phyloP scores from a whole-genome alignment of 2,797 vertebrate species.

The Crocodylus rhombifer region DNA sequence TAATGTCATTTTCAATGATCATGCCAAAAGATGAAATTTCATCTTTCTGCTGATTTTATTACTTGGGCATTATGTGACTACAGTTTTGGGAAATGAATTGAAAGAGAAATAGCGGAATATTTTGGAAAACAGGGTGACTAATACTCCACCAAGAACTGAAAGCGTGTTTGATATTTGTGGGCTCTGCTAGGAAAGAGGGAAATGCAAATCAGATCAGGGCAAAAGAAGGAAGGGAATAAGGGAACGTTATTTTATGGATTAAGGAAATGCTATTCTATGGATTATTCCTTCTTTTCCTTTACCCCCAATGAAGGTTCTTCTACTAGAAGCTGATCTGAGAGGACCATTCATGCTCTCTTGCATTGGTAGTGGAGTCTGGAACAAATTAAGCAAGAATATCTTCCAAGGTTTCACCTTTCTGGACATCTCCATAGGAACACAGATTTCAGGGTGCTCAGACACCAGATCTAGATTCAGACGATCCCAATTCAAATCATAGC shows the following conservation, averaged over 20 bases:
- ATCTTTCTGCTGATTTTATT: conserved; percentile 66
- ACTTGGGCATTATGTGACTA: conserved; percentile 34
- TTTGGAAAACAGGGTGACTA: conserved; percentile 29
- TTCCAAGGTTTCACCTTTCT: neutral
- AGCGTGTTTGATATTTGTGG: neutral
- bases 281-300: neutral
- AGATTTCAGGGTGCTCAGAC: neutral
- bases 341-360: neutral
- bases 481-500: neutral
- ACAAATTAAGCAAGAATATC: neutral
- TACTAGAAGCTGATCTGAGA: neutral
- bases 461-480: neutral
- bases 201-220: neutral
- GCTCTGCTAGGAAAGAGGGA: neutral
- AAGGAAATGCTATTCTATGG: neutral
- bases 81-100: conserved; percentile 48
- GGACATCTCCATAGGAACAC: neutral
- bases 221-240: neutral
- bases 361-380: neutral
- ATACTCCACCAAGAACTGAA: neutral
- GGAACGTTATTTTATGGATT: neutral
- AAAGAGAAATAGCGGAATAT: conserved; percentile 41
- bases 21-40: conserved; percentile 57
- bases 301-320: fast-evolving
- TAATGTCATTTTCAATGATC: conserved; percentile 68